Conservation (phyloP, 2,113 vertebrate genomes). For the Brachyhypopomus occidentalis region DNA sequence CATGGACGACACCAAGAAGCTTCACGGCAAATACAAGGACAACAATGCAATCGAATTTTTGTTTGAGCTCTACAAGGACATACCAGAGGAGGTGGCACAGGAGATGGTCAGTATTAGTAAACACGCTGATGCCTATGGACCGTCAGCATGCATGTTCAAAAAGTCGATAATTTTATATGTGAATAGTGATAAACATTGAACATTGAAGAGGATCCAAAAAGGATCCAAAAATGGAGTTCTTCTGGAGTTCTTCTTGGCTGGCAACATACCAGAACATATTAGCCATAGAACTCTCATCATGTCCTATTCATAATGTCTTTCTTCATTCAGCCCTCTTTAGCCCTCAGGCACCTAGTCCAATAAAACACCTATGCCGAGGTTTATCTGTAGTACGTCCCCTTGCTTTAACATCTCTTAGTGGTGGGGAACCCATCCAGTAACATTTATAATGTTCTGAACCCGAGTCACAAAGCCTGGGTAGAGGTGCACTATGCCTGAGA, state of each 20-base stretch:
- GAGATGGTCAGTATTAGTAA: conserved; percentile 84
- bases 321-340: conserved; percentile 1
- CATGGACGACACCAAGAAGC: conserved; percentile 88
- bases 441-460: not conserved
- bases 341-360: not conserved
- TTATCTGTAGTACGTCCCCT: not conserved
- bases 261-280: too few relatives aligned
- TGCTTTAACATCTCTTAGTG: not conserved
- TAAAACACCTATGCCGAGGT: not conserved
- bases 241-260: too few relatives aligned
- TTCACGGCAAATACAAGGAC: conserved; percentile 90
- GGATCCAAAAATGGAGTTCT: too few relatives aligned
- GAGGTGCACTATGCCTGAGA: not conserved
- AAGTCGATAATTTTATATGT: too few relatives aligned
- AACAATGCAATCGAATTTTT: conserved; percentile 96
- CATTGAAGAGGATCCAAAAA: too few relatives aligned
- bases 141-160: too few relatives aligned
- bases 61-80: conserved; percentile 90
- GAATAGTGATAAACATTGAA: too few relatives aligned
- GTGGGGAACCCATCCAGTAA: not conserved
- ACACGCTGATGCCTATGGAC: not conserved
- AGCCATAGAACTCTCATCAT: too few relatives aligned
- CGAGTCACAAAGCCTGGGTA: not conserved
- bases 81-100: conserved; percentile 93
- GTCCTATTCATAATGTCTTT: not conserved